Evolutionary conservation across 2,113 vertebrate species (phyloP).

Genomic region (Silurus glanis): DNA sequence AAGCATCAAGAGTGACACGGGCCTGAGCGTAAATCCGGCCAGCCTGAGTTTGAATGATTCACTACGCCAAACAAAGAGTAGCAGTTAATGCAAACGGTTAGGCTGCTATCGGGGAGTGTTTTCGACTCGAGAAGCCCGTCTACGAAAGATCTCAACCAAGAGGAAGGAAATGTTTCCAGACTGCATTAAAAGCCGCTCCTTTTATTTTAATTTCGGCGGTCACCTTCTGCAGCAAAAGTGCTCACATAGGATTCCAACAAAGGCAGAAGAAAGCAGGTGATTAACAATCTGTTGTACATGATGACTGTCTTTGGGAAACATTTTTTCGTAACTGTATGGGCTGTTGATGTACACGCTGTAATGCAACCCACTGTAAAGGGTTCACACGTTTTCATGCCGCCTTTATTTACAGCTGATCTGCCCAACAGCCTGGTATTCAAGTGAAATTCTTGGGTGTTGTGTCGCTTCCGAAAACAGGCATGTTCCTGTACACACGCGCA

Average conservation of each 20-base stretch:
- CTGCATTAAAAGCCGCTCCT: not conserved
- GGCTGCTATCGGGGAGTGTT: not conserved
- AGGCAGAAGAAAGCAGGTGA: not conserved
- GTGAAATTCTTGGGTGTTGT: not conserved
- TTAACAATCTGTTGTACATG: not conserved
- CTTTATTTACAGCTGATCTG: conserved; percentile 49
- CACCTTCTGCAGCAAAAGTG: not conserved
- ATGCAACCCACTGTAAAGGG: no score
- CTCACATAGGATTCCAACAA: not conserved
- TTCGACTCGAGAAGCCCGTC: not conserved
- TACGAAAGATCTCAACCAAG: not conserved
- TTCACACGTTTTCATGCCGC: not conserved
- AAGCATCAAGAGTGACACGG: conserved; percentile 19
- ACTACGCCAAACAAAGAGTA: not conserved
- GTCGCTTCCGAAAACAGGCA: not conserved
- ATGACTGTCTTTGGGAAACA: conserved; percentile 1
- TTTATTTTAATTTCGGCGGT: not conserved
- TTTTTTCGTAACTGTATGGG: not conserved
- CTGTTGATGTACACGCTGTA: no score
- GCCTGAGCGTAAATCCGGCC: not conserved
- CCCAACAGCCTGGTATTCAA: not conserved
- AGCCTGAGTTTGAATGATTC: conserved; percentile 27
- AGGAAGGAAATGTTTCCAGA: no score
- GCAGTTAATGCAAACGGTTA: not conserved
- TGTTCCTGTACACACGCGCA: not conserved